Conservation (phyloP, 2,113 vertebrate genomes). For the Morone chrysops region DNA sequence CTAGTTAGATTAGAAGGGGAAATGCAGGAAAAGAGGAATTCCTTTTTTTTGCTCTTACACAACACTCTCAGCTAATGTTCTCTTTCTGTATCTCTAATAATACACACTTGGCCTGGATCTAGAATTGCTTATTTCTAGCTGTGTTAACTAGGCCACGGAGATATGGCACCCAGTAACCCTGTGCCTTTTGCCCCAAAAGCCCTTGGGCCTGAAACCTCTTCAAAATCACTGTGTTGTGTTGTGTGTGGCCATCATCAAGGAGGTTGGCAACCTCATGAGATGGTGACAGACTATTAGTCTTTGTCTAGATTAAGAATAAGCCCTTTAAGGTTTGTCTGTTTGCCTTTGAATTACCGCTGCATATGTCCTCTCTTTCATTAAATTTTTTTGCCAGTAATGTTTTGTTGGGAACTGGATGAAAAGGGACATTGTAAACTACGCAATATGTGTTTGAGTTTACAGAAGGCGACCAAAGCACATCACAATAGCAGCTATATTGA, state of each 20-base stretch:
- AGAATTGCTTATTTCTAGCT: slow-evolving; percentile 48
- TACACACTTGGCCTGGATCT: slow-evolving; percentile 55
- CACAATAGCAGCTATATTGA: slow-evolving; percentile 2
- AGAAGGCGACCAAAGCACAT: neutral
- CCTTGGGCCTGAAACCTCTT: neutral
- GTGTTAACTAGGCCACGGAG: slow-evolving; percentile 55
- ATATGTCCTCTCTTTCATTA: neutral
- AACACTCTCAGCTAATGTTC: slow-evolving; percentile 10
- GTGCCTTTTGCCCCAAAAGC: slow-evolving; percentile 44
- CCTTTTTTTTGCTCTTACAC: slow-evolving; percentile 21
- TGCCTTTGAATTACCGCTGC: slow-evolving; percentile 46
- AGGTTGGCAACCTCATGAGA: slow-evolving; percentile 36
- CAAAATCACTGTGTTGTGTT: neutral
- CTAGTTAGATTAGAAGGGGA: slow-evolving; percentile 2
- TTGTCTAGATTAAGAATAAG: slow-evolving; percentile 46
- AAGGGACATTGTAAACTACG: neutral
- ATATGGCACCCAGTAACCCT: slow-evolving; percentile 40
- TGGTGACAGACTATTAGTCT: slow-evolving; percentile 30
- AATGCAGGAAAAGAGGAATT: slow-evolving; percentile 15
- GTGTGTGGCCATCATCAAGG: slow-evolving; percentile 3
- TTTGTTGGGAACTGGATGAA: slow-evolving; percentile 4
- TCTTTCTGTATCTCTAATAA: slow-evolving; percentile 32
- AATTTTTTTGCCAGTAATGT: neutral
- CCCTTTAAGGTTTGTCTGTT: slow-evolving; percentile 48
- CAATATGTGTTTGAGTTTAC: neutral